Evolutionary conservation across 2,113 vertebrate species (phyloP).

Genomic region (Nibea coibor): DNA sequence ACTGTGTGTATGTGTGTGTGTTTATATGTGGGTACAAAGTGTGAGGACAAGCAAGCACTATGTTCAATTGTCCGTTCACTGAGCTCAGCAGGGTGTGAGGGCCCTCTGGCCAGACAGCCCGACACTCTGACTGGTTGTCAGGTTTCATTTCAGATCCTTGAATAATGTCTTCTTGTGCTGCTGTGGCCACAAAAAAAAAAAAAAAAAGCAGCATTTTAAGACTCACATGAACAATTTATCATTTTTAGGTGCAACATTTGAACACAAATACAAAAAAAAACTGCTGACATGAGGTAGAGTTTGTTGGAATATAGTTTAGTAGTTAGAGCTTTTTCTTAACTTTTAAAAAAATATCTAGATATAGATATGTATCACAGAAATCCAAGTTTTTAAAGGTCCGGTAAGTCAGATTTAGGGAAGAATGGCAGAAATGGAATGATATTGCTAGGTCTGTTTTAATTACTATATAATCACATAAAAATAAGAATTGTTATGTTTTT

Average conservation of each 20-base stretch:
- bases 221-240: constrained; percentile 9
- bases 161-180: constrained; percentile 40
- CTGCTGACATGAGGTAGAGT: neutral
- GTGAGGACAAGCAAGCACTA: constrained; percentile 57
- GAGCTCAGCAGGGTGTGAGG: constrained; percentile 66
- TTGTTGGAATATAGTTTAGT: neutral
- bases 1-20: neutral
- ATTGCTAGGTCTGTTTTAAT: too few relatives aligned
- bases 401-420: too few relatives aligned
- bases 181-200: constrained; percentile 19
- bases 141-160: constrained; percentile 60
- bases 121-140: constrained; percentile 54
- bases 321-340: neutral
- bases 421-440: too few relatives aligned
- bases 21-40: constrained; percentile 32
- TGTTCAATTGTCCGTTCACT: constrained; percentile 72
- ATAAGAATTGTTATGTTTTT: too few relatives aligned
- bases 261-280: neutral
- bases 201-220: constrained; percentile 2
- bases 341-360: neutral
- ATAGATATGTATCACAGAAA: neutral
- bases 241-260: neutral
- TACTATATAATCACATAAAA: too few relatives aligned
- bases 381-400: neutral
- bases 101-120: constrained; percentile 52